These are phyloP conservation scores for Apteryx owenii DNA, from an alignment of 2,113 vertebrate genomes.

Conservation along the genomic window DNA sequence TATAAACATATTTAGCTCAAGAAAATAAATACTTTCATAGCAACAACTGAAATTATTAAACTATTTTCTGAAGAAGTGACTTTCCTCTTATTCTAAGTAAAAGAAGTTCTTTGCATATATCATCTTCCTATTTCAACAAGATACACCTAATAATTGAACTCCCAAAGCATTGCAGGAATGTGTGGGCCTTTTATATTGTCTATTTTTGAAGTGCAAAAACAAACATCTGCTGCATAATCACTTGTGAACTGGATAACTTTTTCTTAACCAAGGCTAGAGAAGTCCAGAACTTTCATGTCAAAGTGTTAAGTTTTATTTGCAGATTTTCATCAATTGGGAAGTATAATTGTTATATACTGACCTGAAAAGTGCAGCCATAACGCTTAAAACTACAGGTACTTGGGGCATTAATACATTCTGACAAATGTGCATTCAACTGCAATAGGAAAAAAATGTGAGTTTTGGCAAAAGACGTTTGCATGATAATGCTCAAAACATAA, in stretches of 20 bases:
- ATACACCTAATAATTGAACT: neutral
- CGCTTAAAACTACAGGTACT: slow-evolving; percentile 94
- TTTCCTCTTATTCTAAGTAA: neutral
- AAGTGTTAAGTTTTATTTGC: slow-evolving; percentile 72
- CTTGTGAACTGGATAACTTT: slow-evolving; percentile 35
- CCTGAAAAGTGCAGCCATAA: slow-evolving; percentile 96
- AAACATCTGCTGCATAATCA: slow-evolving; percentile 24
- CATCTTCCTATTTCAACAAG: neutral
- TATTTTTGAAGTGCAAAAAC: slow-evolving; percentile 29
- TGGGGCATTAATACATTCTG: slow-evolving; percentile 97
- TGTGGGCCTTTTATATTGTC: neutral
- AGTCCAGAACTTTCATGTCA: slow-evolving; percentile 56
- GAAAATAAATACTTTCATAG: neutral
- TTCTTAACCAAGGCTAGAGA: slow-evolving; percentile 46
- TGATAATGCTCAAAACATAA: slow-evolving; percentile 76
- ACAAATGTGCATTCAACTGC: slow-evolving; percentile 89
- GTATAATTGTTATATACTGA: slow-evolving; percentile 83
- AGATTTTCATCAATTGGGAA: slow-evolving; percentile 77
- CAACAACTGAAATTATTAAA: neutral
- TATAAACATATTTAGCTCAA: slow-evolving; percentile 51
- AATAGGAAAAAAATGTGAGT: slow-evolving; percentile 84
- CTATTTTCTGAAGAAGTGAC: neutral
- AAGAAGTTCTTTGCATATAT: neutral
- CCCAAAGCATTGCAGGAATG: neutral
- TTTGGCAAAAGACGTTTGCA: slow-evolving; percentile 80